Evolutionary conservation across 1,140 invertebrate genomes (phyloP), one percentile per base, ranked within the genome.

Genomic region (Leptestheria dahalacensis): DNA sequence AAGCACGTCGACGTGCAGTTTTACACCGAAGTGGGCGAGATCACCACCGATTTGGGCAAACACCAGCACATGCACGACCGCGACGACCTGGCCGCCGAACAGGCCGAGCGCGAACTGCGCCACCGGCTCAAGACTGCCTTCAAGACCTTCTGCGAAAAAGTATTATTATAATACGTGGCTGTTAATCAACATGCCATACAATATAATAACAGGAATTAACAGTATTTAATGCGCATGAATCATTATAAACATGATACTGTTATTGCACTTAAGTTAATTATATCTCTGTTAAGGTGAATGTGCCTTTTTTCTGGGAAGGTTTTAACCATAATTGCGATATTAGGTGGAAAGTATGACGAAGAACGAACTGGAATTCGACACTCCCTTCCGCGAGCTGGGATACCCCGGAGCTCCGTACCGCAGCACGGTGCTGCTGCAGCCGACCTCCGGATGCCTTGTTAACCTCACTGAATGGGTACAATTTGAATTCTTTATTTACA

Each of bases 51-150:
- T 81, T 76, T 99, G 60, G 96, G 95, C 47, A 99, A 99, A 74
- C 94, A 98, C 74, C 94, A 98, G 69, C 93, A 98, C 70, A 97
- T 98, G 94, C 94, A 99, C 68, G 97, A 99, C 73, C 78, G 95
- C 49, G 97, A 99, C 74, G 97, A 99, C 79, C 77, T 99, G 49
- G 92, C 94, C 3, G 93, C 94, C 18, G 97, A 99, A 76, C 95
- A 99, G 74, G 91, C 93, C 48, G 97, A 99, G 75, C 75, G 96
- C 61, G 96, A 99, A 70, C 76, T 99, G 59, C 76, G 97, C 23
- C 89, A 97, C 69, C 97, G 96, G 70, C 75, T 99, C 2, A 99
- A 98, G 72, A 85, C 88, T 6, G 94, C 95, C 11, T 99, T 99
- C 70, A 97, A 96, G 72, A 93, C 86, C 68, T 99, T 99, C 74